Conservation (phyloP, 92 coral and sea anemone genomes). For the Parazoanthus atlanticus region DNA sequence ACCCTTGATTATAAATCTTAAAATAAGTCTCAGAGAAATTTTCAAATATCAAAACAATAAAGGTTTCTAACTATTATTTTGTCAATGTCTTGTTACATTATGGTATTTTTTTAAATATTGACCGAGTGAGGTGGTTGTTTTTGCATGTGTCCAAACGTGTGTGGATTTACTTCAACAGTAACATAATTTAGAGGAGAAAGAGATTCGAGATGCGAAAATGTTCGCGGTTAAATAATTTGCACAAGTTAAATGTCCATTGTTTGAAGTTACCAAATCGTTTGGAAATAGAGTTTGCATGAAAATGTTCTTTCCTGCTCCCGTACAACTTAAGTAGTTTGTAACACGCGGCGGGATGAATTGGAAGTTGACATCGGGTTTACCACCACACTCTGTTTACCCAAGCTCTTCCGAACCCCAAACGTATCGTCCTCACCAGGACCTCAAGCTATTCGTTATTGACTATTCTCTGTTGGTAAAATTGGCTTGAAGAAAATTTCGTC, state of each 20-base stretch:
- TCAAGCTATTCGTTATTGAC: conserved; percentile 4
- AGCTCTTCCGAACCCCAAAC: neutral
- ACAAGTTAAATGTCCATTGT: neutral
- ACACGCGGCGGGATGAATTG: conserved; percentile 21
- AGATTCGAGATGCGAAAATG: neutral
- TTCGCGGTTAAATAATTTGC: neutral
- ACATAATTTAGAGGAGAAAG: neutral
- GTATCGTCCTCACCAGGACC: neutral
- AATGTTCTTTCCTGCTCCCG: neutral
- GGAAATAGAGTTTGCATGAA: neutral
- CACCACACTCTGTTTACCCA: neutral
- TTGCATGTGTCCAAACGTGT: conserved; percentile 23
- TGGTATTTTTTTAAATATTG: conserved; percentile 18
- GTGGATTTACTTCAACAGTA: neutral
- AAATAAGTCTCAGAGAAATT: conserved; percentile 24
- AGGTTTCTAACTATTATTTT: neutral
- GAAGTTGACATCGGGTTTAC: neutral
- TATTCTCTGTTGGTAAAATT: conserved; percentile 33
- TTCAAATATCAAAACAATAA: conserved; percentile 26
- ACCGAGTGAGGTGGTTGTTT: conserved; percentile 20
- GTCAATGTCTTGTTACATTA: neutral
- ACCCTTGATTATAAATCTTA: conserved; percentile 30
- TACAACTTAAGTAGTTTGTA: neutral
- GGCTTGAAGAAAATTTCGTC: conserved; percentile 44
- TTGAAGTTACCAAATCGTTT: neutral